Conservation (phyloP, 2,888 invertebrate genomes). For the Opisthograptis luteolata region DNA sequence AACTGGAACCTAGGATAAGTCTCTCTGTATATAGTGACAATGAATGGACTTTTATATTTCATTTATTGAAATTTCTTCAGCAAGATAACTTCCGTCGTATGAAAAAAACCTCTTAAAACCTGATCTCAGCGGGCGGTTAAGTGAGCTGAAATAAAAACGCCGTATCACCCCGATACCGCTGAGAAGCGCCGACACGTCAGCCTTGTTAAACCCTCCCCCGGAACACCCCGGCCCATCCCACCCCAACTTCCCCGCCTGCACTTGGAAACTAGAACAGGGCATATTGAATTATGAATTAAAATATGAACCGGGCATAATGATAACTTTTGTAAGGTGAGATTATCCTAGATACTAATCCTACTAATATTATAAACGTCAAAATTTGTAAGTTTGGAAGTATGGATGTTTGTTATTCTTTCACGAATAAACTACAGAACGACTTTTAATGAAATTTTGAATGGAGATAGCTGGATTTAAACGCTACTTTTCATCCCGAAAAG, state of each 20-base stretch:
- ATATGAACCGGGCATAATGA: conserved; percentile 62
- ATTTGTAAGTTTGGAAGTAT: no score
- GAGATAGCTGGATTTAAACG: no score
- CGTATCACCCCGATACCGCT: conserved; percentile 10
- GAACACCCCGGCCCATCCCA: neutral
- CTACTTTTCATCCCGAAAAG: no score
- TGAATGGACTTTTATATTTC: no score
- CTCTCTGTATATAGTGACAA: no score
- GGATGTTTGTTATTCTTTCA: no score
- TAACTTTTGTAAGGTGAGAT: conserved; percentile 35
- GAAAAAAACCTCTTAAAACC: neutral
- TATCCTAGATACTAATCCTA: no score
- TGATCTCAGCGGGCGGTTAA: conserved; percentile 12
- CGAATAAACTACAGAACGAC: no score
- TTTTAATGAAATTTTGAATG: no score
- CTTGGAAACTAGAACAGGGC: conserved; percentile 62
- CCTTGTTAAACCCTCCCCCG: conserved; percentile 12
- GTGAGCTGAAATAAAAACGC: conserved; percentile 17
- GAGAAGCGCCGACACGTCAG: conserved; percentile 22
- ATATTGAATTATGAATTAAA: conserved; percentile 79
- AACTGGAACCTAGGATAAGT: no score
- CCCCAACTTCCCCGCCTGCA: conserved; percentile 73
- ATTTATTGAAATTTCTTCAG: no score
- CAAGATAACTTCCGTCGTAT: neutral
- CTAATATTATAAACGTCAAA: no score